Evolutionary conservation across 2,888 invertebrate genomes (phyloP).

Genomic region (Phyto melanocephala): DNA sequence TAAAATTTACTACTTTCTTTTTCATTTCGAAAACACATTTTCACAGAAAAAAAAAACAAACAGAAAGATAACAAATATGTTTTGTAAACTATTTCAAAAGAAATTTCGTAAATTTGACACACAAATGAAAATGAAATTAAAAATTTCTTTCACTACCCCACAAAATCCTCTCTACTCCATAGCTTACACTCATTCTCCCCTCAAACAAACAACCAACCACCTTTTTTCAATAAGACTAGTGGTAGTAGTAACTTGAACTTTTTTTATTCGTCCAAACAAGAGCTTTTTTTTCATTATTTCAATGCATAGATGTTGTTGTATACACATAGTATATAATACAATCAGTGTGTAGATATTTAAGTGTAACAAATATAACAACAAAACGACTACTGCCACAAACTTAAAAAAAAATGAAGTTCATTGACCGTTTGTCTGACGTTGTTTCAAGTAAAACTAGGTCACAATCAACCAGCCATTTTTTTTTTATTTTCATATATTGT

Average conservation of each 20-base stretch:
- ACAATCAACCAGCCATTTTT: conserved; percentile 66
- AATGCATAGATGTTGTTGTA: background rate
- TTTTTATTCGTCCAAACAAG: no score
- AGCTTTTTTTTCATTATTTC: background rate
- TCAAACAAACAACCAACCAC: background rate
- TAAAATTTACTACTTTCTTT: conserved; percentile 68
- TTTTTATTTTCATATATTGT: conserved; percentile 3
- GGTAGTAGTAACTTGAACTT: conserved; percentile 26
- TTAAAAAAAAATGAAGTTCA: conserved; percentile 69
- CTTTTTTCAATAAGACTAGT: background rate
- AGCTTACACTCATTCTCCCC: background rate
- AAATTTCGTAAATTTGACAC: conserved; percentile 52
- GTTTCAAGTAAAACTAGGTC: conserved; percentile 72
- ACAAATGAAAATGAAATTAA: conserved; percentile 77
- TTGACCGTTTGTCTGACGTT: conserved; percentile 73
- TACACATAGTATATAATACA: background rate
- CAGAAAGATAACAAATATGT: background rate
- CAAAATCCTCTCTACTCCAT: background rate
- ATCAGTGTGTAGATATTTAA: background rate
- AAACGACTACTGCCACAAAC: background rate
- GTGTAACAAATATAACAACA: background rate
- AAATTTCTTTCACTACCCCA: conserved; percentile 67
- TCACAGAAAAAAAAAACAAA: conserved; percentile 4
- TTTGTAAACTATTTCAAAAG: conserved; percentile 33
- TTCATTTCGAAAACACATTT: conserved; percentile 52